Base-by-base conservation (phyloP, 2,113 vertebrate genomes). In the Chlorodrepanis virens region DNA sequence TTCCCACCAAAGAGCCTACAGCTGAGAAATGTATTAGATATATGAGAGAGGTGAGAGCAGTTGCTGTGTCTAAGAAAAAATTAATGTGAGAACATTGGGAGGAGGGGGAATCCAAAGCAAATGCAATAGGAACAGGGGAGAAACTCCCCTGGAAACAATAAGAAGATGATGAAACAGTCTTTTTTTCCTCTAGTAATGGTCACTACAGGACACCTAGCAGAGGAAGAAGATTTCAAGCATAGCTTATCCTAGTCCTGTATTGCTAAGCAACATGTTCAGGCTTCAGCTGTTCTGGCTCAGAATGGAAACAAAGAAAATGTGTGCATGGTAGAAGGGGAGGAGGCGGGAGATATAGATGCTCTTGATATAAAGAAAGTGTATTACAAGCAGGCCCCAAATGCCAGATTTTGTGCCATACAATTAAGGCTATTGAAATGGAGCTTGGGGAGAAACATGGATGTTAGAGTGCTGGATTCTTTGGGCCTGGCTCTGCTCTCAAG, bases 201-300 rank as follows among this genome's bases (percentile, higher is more conserved):
- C 2, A 1, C 84, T 91, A 88, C 77, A 94, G 94, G 79, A 93
- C 72, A 88, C 65, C 63, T 79, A 72, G 71, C 79, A 90, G 87
- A 83, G 81, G 56, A 94, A 70, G 61, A 94, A 40, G 60, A 61
- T 64, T 92, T 90, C 31, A 44, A 89, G 40, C 50, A 24, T 24
- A 79, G 47, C 47, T 90, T 76, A 63, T 85, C 84, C 63, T 16
- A 22, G 69, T 88, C 40, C 47, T 80, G 16, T n/a, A 95, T 94
- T 91, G 87, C 94, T 97, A 96, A 95, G 94, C 94, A 97, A 96
- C 94, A 65, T 2, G 1, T 54, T 94, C 75, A 68, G 79, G 35
- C n/a, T 87, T 89, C 65, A 85, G 25, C 63, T 49, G 63, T 78
- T 79, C 65, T 72, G 68, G 52, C 83, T 91, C 40, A 82, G 81